Percentiles rank a stretch among this genome's conserved stretches.
phyloP scores from a whole-genome alignment of 2,888 invertebrate genomes.

The Cataglyphis rosenhaueri region DNA sequence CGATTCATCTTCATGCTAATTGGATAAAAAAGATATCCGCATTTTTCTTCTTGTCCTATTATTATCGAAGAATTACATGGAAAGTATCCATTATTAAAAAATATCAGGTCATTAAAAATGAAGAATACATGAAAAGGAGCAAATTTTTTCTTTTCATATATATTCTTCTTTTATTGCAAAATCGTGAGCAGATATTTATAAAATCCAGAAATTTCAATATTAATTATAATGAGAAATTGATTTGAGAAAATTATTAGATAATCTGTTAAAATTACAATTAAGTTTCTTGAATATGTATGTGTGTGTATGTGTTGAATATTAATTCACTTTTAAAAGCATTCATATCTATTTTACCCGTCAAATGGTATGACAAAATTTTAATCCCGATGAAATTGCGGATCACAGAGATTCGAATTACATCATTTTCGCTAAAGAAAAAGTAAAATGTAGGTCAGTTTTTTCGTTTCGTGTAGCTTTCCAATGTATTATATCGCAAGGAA shows the following conservation, averaged over 20 bases:
- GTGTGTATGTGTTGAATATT: not conserved
- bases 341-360: not conserved
- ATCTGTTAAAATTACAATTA: not conserved
- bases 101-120: slow-evolving; percentile 7
- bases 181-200: not conserved
- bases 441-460: slow-evolving; percentile 34
- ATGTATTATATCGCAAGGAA: slow-evolving; percentile 13
- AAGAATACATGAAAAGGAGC: not conserved
- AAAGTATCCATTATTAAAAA: slow-evolving; percentile 18
- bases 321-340: not conserved
- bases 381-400: not conserved
- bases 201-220: not conserved
- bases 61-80: slow-evolving; percentile 14
- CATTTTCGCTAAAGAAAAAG: slow-evolving; percentile 1
- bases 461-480: slow-evolving; percentile 18
- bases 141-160: not conserved
- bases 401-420: not conserved
- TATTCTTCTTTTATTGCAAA: not conserved
- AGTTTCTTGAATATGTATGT: not conserved
- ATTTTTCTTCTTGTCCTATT: slow-evolving; percentile 1
- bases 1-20: slow-evolving; percentile 24
- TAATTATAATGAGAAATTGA: slow-evolving; percentile 8
- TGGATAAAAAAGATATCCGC: slow-evolving; percentile 13
- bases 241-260: not conserved
- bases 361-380: not conserved